Base-by-base conservation (phyloP, 1,140 invertebrate species). In the Orussus abietinus region DNA sequence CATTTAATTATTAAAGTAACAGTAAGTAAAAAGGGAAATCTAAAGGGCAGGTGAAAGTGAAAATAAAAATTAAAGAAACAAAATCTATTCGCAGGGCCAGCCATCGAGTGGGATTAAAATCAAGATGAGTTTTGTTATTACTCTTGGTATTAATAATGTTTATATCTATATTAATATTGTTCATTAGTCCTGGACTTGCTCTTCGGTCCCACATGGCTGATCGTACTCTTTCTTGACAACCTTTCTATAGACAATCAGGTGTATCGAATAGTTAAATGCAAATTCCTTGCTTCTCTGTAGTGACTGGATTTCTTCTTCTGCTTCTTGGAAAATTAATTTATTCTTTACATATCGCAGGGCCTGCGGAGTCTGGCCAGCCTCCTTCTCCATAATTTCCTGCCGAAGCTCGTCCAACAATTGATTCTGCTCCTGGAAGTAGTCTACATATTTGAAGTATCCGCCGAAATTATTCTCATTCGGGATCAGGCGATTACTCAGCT, bases 191-290 rank as follows among this genome's bases (percentile, higher is more conserved):
- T 6, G n/a, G n/a, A n/a, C n/a, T n/a, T n/a, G n/a, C n/a, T n/a
- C n/a, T n/a, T n/a, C n/a, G n/a, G n/a, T n/a, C n/a, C n/a, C n/a
- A n/a, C n/a, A n/a, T n/a, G n/a, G n/a, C n/a, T n/a, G n/a, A n/a
- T n/a, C n/a, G n/a, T n/a, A n/a, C n/a, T n/a, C n/a, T n/a, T n/a
- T n/a, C 22, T n/a, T n/a, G 22, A 25, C 6, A 25, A 25, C 22
- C 22, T 25, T 7, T n/a, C 22, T 7, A 25, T 54, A 58, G 36
- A 58, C 45, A 12, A 60, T 55, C 22, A 47, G 17, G 30, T 52
- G 49, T 9, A 59, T 57, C 12, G 42, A 30, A 49, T 53, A 53
- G 17, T 45, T 52, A 5, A 49, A 54, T 3, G 50, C 29, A 10
- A 55, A 49, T 15, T n/a, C 17, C 14, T 15, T 20, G 45, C 19